phyloP scores from a whole-genome alignment of 2,797 vertebrate genomes.

The Podarcis lilfordi region DNA sequence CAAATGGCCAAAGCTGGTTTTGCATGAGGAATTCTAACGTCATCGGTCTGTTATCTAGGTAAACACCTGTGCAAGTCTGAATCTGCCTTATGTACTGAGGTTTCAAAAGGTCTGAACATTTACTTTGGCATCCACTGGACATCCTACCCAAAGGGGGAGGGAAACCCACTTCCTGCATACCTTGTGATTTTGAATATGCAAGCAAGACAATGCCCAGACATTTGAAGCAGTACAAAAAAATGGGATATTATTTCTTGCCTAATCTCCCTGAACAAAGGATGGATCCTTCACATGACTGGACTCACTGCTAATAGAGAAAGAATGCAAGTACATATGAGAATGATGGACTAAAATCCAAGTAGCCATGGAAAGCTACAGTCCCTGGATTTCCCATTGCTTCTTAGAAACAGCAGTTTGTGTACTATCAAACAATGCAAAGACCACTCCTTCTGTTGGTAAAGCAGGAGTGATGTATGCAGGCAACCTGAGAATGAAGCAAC shows the following conservation, averaged over 20 bases:
- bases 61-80: neutral
- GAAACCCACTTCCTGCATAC: neutral
- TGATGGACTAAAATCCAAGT: slow-evolving; percentile 1
- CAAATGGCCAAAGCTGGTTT: neutral
- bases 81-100: neutral
- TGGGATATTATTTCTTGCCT: neutral
- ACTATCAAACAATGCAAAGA: neutral
- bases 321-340: neutral
- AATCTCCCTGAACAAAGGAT: neutral
- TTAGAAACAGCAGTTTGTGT: neutral
- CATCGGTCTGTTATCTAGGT: neutral
- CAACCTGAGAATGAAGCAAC: neutral
- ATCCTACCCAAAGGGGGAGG: neutral
- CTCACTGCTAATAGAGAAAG: neutral
- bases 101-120: neutral
- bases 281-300: neutral
- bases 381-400: neutral
- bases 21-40: neutral
- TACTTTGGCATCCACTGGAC: neutral
- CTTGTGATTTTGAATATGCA: neutral
- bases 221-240: neutral
- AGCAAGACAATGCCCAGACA: neutral
- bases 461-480: neutral
- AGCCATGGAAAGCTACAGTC: neutral
- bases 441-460: neutral